Percentiles rank a stretch among this genome's conserved stretches.
phyloP scores from a whole-genome alignment of 2,797 vertebrate genomes.

The Gobio occitaniae region DNA sequence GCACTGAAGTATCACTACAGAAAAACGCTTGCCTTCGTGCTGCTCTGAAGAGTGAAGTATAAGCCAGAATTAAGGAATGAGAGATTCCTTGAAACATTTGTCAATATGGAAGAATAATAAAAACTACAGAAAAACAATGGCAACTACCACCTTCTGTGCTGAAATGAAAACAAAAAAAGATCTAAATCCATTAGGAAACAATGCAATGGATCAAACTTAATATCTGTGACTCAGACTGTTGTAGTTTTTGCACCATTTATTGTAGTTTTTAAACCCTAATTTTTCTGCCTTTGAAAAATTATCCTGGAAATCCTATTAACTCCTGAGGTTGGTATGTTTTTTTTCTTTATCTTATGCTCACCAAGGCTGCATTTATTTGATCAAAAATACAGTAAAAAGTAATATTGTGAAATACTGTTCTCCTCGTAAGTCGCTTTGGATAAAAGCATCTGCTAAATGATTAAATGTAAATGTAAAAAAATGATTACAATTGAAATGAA shows the following conservation, averaged over 20 bases:
- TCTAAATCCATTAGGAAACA: conserved; percentile 62
- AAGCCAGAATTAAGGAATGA: conserved; percentile 54
- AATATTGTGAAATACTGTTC: background rate
- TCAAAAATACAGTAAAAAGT: background rate
- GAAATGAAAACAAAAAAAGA: conserved; percentile 52
- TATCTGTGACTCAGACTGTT: conserved; percentile 56
- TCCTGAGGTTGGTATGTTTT: background rate
- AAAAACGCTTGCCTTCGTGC: background rate
- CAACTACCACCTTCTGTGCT: conserved; percentile 46
- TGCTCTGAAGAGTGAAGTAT: conserved; percentile 52
- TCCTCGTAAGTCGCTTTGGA: background rate
- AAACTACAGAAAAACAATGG: conserved; percentile 55
- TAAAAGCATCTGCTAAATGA: background rate
- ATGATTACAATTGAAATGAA: background rate
- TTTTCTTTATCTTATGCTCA: background rate
- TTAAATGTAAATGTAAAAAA: background rate
- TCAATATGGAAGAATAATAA: conserved; percentile 60
- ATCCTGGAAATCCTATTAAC: conserved; percentile 5
- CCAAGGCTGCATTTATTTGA: background rate
- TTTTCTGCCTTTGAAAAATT: background rate
- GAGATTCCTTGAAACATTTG: conserved; percentile 61
- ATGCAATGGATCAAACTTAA: conserved; percentile 54
- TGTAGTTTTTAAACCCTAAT: conserved; percentile 37
- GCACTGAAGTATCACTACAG: conserved; percentile 37
- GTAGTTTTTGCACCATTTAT: conserved; percentile 39